These are phyloP conservation scores for Tanypteryx hageni DNA, from an alignment of 2,888 invertebrate genomes.

Conservation along the genomic window DNA sequence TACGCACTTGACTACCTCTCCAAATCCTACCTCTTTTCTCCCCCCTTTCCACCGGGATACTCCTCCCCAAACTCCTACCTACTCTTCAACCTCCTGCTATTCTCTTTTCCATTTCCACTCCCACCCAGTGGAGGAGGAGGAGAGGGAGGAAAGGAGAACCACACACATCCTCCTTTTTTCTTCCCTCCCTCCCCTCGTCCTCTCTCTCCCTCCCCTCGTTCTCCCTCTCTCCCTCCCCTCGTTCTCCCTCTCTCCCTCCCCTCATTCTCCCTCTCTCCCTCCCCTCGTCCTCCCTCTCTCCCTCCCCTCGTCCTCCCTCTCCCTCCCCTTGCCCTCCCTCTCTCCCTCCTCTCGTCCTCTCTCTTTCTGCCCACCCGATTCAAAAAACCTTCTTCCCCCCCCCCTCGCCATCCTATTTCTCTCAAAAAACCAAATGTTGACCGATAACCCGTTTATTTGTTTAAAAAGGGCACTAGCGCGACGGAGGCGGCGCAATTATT, in stretches of 20 bases:
- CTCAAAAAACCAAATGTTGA: neutral
- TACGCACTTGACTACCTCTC: conserved; percentile 10
- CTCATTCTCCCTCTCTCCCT: neutral
- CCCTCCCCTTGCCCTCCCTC: too few relatives aligned
- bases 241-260: neutral
- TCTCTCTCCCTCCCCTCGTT: too few relatives aligned
- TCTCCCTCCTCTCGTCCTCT: neutral
- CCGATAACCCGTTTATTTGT: conserved; percentile 30
- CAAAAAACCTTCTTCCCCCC: neutral
- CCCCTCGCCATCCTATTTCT: neutral
- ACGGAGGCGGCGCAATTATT: neutral
- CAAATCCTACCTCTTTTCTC: neutral
- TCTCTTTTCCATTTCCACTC: neutral
- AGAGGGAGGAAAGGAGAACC: neutral
- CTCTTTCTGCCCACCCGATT: neutral
- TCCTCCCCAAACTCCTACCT: neutral
- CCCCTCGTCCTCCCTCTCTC: neutral
- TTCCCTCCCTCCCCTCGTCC: too few relatives aligned
- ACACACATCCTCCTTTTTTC: too few relatives aligned
- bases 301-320: too few relatives aligned
- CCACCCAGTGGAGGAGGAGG: neutral
- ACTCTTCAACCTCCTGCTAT: neutral
- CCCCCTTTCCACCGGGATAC: too few relatives aligned
- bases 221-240: neutral
- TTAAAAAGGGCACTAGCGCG: neutral